Evolutionary conservation across 2,113 vertebrate species (phyloP).

Genomic region (Perognathus longimembris): DNA sequence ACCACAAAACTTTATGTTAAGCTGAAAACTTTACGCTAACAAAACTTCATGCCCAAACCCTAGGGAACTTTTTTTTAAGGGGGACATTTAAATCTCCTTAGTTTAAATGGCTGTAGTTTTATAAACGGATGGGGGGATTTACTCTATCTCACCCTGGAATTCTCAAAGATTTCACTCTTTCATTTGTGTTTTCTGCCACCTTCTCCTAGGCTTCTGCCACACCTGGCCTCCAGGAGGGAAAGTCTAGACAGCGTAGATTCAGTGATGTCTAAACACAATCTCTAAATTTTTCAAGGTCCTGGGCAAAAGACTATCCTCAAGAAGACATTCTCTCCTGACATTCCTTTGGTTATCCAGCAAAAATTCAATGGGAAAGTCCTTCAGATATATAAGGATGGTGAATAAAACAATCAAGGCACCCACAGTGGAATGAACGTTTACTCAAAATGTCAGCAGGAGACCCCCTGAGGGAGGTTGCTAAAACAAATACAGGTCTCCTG

Average conservation of each 20-base stretch:
- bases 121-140: background rate
- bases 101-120: background rate
- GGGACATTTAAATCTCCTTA: background rate
- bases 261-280: background rate
- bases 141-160: background rate
- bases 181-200: slow-evolving; percentile 3
- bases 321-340: background rate
- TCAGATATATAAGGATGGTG: background rate
- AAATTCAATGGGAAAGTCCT: background rate
- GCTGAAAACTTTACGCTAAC: background rate
- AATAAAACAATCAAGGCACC: too few relatives aligned
- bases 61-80: background rate
- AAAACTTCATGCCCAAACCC: background rate
- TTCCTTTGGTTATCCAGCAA: background rate
- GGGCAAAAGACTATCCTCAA: slow-evolving; percentile 12
- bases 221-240: background rate
- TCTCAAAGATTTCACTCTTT: background rate
- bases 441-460: background rate
- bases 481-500: background rate
- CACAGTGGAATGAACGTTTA: background rate
- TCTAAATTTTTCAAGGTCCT: slow-evolving; percentile 40
- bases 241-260: slow-evolving; percentile 50
- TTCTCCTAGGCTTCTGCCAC: background rate
- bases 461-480: background rate
- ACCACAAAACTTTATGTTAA: background rate